phyloP scores from a whole-genome alignment of 2,113 vertebrate genomes.

The Parus major region DNA sequence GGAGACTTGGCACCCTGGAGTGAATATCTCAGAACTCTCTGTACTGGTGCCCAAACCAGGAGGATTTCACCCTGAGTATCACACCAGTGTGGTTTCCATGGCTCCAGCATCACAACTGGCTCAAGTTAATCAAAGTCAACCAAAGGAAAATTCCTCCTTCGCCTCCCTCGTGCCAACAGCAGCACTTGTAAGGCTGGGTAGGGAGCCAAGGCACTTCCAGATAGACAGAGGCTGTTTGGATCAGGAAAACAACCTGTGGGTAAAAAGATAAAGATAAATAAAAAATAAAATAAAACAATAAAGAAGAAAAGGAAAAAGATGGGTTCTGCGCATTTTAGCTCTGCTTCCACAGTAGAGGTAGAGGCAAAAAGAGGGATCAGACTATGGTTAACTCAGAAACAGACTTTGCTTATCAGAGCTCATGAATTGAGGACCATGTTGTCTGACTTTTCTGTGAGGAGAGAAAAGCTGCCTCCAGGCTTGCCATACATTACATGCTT shows the following conservation, averaged over 20 bases:
- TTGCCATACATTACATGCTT: rapidly evolving
- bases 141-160: neutral
- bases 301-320: neutral
- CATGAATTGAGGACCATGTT: rapidly evolving
- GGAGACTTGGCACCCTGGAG: rapidly evolving
- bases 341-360: neutral
- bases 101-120: rapidly evolving
- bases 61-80: neutral
- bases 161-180: neutral
- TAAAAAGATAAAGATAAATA: neutral
- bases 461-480: neutral
- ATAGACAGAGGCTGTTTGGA: neutral
- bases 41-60: neutral
- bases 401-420: neutral
- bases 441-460: neutral
- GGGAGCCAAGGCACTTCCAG: neutral
- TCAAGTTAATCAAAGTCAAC: neutral
- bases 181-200: neutral
- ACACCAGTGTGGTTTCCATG: neutral
- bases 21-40: neutral
- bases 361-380: neutral
- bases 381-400: neutral
- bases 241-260: rapidly evolving
- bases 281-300: neutral
- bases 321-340: neutral